These are phyloP conservation scores for Naso thynnoides DNA, from an alignment of 2,797 vertebrate genomes.

Conservation along the genomic window DNA sequence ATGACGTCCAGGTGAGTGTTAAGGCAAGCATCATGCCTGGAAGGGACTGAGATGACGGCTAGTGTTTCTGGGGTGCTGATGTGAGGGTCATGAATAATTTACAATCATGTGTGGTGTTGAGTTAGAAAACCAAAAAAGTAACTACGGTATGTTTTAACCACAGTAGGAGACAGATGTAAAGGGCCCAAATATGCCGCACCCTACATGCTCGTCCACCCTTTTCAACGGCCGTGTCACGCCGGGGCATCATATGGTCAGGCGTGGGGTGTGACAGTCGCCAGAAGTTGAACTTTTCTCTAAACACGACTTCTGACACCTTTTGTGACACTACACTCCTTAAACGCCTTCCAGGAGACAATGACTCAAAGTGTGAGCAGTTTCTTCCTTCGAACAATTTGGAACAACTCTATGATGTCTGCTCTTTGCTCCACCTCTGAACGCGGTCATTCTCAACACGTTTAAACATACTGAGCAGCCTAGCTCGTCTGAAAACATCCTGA, in stretches of 20 bases:
- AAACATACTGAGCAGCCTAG: too few relatives aligned
- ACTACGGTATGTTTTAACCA: background rate
- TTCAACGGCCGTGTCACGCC: background rate
- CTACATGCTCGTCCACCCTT: background rate
- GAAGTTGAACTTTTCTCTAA: background rate
- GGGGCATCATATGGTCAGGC: background rate
- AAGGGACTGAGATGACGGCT: conserved; percentile 15
- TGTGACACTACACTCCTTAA: background rate
- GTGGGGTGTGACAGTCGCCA: background rate
- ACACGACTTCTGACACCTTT: background rate
- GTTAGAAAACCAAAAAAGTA: background rate
- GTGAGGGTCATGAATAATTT: conserved; percentile 69
- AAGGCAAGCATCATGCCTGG: conserved; percentile 48
- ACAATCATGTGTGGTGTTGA: conserved; percentile 23
- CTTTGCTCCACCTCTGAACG: background rate
- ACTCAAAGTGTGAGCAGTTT: background rate
- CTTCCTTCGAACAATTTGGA: background rate
- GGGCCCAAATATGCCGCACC: background rate
- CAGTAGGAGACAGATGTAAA: background rate
- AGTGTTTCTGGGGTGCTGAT: conserved; percentile 25
- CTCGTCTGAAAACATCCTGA: background rate
- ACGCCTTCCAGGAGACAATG: background rate
- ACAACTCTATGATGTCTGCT: background rate
- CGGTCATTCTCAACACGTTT: background rate
- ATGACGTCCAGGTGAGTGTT: conserved; percentile 36